A percentile compares a stretch with the other conserved stretches of the same genome.
phyloP scores from a whole-genome alignment of 2,888 invertebrate genomes.

The Panopea generosa region DNA sequence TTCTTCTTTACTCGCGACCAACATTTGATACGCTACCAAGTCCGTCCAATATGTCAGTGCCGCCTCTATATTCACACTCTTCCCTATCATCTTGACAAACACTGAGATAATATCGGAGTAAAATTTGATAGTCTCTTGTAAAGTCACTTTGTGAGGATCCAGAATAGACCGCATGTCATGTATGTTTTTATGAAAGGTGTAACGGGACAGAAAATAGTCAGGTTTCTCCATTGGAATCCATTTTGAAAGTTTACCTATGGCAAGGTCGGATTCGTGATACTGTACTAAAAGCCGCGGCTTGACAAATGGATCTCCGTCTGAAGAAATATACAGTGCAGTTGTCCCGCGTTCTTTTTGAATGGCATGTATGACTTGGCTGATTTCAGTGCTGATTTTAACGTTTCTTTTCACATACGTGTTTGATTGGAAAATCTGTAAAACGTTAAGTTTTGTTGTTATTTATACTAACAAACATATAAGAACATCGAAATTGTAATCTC shows the following conservation, averaged over 20 bases:
- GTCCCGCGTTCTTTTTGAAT: constrained; percentile 75
- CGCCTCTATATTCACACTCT: constrained; percentile 56
- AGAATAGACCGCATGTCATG: constrained; percentile 33
- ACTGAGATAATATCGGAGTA: constrained; percentile 65
- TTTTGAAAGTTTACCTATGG: constrained; percentile 32
- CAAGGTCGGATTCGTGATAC: constrained; percentile 48
- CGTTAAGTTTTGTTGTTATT: too few species aligned
- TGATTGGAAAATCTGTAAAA: constrained; percentile 33
- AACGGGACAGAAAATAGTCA: constrained; percentile 23
- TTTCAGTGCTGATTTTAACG: constrained; percentile 70
- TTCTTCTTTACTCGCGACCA: constrained; percentile 73
- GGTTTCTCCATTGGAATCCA: constrained; percentile 35
- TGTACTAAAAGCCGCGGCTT: constrained; percentile 25
- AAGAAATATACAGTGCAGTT: constrained; percentile 70
- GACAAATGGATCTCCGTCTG: constrained; percentile 48
- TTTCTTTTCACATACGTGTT: constrained; percentile 26
- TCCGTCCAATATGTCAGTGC: constrained; percentile 66
- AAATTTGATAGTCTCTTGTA: constrained; percentile 58
- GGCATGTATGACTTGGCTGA: constrained; percentile 67
- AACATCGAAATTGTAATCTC: too few species aligned
- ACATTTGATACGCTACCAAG: constrained; percentile 72
- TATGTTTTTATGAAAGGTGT: constrained; percentile 26
- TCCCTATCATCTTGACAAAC: constrained; percentile 66
- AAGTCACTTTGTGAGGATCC: constrained; percentile 34
- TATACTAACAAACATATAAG: too few species aligned